Evolutionary conservation across 2,888 invertebrate species (phyloP).

Genomic region (Hypomecis punctinalis): DNA sequence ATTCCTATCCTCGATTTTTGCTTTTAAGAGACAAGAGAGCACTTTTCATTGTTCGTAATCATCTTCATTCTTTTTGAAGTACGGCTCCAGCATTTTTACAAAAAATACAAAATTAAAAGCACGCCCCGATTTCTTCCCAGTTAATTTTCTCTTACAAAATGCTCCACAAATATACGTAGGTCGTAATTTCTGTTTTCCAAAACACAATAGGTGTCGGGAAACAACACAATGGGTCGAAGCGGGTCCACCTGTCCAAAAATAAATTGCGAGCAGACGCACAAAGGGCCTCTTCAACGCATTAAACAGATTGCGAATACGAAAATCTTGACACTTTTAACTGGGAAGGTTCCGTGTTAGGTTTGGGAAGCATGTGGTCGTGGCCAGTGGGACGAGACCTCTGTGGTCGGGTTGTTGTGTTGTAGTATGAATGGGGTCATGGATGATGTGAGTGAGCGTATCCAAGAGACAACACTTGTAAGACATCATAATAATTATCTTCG

Average conservation of each 20-base stretch:
- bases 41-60: not conserved
- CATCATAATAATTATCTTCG: no score
- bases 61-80: constrained; percentile 1
- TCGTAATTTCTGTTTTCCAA: constrained; percentile 29
- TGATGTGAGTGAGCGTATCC: no score
- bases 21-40: not conserved
- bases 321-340: constrained; percentile 59
- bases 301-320: constrained; percentile 71
- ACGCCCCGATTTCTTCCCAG: constrained; percentile 13
- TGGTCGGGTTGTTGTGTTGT: constrained; percentile 41
- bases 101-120: constrained; percentile 24
- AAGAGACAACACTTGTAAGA: no score
- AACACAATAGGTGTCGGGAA: constrained; percentile 38
- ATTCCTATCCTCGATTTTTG: no score
- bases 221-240: constrained; percentile 36
- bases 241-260: constrained; percentile 54
- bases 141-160: constrained; percentile 27
- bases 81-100: constrained; percentile 2
- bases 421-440: not conserved
- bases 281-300: constrained; percentile 66
- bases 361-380: constrained; percentile 16
- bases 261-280: constrained; percentile 60
- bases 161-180: constrained; percentile 15
- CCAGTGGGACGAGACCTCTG: constrained; percentile 36
- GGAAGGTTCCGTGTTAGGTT: constrained; percentile 42